Percentiles rank a stretch among this genome's conserved stretches.
Conservation (phyloP, 2,797 vertebrate species). For the Euphonia xanthogaster region DNA sequence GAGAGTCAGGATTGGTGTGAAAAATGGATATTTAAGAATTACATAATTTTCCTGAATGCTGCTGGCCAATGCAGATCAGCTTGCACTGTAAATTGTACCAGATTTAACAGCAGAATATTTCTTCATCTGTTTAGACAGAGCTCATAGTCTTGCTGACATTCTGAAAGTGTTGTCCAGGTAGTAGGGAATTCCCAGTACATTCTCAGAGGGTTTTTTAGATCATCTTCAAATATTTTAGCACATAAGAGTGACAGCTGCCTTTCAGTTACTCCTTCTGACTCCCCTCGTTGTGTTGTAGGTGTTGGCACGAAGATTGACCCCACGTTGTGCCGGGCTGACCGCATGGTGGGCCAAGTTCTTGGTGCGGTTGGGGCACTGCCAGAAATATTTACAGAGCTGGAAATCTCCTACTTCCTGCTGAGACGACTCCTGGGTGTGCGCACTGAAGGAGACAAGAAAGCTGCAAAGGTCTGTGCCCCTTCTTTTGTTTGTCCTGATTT, state of each 20-base stretch:
- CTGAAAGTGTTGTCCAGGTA: not conserved
- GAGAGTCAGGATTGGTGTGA: not conserved
- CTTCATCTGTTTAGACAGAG: not conserved
- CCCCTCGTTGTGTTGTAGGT: slow-evolving; percentile 75
- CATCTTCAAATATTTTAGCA: not conserved
- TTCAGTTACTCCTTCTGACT: not conserved
- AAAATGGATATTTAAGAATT: not conserved
- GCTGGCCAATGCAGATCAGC: not conserved
- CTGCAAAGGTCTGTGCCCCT: slow-evolving; percentile 86
- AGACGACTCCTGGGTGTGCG: slow-evolving; percentile 92
- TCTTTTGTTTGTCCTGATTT: not conserved
- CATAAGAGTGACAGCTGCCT: not conserved
- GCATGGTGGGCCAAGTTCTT: slow-evolving; percentile 99
- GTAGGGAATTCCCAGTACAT: not conserved
- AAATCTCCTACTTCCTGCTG: slow-evolving; percentile 97
- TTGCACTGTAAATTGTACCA: not conserved
- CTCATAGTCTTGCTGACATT: not conserved
- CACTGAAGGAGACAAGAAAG: slow-evolving; percentile 98
- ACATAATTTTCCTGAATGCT: not conserved
- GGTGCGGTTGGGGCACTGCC: slow-evolving; percentile 95
- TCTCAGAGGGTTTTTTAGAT: not conserved
- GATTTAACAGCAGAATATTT: not conserved
- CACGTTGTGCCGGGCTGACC: slow-evolving; percentile 93
- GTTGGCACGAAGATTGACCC: slow-evolving; percentile 99
- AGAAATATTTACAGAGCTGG: slow-evolving; percentile 97